A percentile compares a stretch with the other conserved stretches of the same genome.
phyloP scores from a whole-genome alignment of 2,113 vertebrate species.

The Mesembrinibis cayennensis region DNA sequence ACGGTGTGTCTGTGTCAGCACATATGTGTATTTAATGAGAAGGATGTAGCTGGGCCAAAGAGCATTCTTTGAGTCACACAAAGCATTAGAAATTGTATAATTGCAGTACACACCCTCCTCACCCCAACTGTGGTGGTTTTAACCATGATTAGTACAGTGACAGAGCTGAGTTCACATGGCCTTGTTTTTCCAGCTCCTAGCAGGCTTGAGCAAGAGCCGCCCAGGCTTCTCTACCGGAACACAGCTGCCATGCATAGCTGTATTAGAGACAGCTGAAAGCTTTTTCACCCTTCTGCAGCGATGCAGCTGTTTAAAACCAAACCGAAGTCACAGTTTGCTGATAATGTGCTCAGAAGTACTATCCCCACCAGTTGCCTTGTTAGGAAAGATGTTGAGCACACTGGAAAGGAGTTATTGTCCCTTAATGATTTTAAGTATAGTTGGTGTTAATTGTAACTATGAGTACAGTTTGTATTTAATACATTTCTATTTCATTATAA shows the following conservation, averaged over 20 bases:
- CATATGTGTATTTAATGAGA: neutral
- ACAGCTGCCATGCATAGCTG: neutral
- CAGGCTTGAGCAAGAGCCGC: neutral
- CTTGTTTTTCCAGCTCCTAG: neutral
- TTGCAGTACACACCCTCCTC: neutral
- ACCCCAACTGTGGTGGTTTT: neutral
- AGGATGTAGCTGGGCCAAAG: neutral
- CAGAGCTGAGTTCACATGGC: fast-evolving
- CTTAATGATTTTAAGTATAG: neutral
- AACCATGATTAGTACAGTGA: neutral
- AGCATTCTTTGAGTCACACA: neutral
- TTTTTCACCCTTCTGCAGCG: neutral
- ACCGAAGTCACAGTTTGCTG: neutral
- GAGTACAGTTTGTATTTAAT: neutral
- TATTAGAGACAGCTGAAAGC: neutral
- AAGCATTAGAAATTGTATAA: neutral
- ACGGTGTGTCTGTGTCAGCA: neutral
- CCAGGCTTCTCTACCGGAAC: neutral
- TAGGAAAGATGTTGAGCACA: neutral
- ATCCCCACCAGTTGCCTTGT: neutral
- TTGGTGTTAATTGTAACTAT: neutral
- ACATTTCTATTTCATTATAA: neutral
- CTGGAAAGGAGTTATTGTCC: neutral
- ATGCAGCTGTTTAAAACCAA: neutral
- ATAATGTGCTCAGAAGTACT: neutral